Percentiles rank a stretch among this genome's conserved stretches.
Evolutionary conservation across 2,113 vertebrate genomes (phyloP).

Genomic region (Hemiscyllium ocellatum): DNA sequence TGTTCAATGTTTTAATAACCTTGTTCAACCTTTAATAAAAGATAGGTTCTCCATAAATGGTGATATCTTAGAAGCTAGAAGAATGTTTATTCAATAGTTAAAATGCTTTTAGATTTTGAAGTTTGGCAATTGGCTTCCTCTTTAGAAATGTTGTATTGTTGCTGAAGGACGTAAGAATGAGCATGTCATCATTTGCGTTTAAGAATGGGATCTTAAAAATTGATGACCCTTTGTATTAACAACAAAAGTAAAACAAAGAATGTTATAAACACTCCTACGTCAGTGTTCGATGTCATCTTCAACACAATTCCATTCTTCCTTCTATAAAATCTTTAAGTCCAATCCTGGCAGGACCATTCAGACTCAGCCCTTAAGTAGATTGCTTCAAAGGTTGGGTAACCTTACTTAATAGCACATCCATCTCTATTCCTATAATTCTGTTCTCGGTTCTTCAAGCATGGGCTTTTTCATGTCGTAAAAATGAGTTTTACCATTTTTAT

Average conservation of each 20-base stretch:
- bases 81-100: not conserved
- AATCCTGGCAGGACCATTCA: not conserved
- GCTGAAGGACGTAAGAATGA: not conserved
- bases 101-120: not conserved
- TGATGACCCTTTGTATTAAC: not conserved
- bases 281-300: not conserved
- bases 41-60: not conserved
- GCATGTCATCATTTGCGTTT: not conserved
- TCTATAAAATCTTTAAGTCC: not conserved
- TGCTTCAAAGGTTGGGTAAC: not conserved
- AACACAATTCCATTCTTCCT: not conserved
- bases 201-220: not conserved
- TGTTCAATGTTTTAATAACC: not conserved
- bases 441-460: not conserved
- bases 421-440: not conserved
- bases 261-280: not conserved
- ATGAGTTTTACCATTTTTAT: too few species aligned
- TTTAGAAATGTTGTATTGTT: not conserved
- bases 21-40: not conserved
- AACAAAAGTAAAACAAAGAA: not conserved
- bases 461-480: not conserved
- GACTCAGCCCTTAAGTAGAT: not conserved
- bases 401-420: not conserved
- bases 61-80: not conserved
- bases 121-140: not conserved